Conservation (phyloP, 2,888 invertebrate genomes). For the Scaptomyza flava region DNA sequence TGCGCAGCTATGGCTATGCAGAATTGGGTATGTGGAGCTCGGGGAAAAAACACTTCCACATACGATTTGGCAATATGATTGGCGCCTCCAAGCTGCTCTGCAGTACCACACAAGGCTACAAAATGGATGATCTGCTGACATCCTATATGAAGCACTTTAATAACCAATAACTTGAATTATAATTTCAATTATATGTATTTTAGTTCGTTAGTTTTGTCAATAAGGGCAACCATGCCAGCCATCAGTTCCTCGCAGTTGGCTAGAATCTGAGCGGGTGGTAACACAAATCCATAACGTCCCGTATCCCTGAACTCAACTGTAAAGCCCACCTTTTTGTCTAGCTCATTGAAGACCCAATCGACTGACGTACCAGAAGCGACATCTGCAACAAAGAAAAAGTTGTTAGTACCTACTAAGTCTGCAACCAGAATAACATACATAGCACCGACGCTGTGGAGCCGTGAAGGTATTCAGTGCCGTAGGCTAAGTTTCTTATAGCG, state of each 20-base stretch:
- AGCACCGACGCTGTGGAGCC: conserved; percentile 86
- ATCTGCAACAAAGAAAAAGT: conserved; percentile 74
- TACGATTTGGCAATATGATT: conserved; percentile 97
- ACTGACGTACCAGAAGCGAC: conserved; percentile 84
- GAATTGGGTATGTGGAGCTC: conserved; percentile 98
- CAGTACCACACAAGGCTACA: conserved; percentile 96
- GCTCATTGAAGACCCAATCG: conserved; percentile 86
- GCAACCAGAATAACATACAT: conserved; percentile 83
- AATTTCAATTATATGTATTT: conserved; percentile 83
- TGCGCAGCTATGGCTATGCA: conserved; percentile 93
- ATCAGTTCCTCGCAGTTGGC: conserved; percentile 87
- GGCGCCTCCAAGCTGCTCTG: conserved; percentile 94
- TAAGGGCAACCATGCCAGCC: conserved; percentile 85
- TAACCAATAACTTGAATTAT: conserved; percentile 30
- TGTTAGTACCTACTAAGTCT: not conserved
- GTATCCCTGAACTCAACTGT: conserved; percentile 88
- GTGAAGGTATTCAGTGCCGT: conserved; percentile 85
- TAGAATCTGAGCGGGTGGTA: conserved; percentile 88
- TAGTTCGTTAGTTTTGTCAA: conserved; percentile 85
- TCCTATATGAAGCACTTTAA: conserved; percentile 90
- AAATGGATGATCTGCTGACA: conserved; percentile 97
- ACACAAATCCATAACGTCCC: conserved; percentile 88
- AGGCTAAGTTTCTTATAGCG: conserved; percentile 84
- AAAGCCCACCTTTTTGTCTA: conserved; percentile 85
- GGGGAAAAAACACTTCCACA: conserved; percentile 97